These are phyloP conservation scores for Rhopalosiphum maidis DNA, from an alignment of 1,140 invertebrate species.

Conservation along the genomic window DNA sequence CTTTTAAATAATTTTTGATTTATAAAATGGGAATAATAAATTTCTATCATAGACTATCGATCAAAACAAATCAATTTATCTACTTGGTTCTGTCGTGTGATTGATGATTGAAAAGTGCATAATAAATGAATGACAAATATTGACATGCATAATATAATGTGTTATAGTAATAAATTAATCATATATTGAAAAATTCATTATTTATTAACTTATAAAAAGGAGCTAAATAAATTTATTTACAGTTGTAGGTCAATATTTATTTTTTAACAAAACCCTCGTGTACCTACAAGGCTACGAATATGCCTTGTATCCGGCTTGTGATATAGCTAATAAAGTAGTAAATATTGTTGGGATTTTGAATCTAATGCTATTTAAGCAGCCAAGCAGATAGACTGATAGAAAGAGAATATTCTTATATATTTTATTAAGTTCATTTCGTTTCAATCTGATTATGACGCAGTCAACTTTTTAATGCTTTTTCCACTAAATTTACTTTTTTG, in stretches of 20 bases:
- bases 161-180: slow-evolving; percentile 10
- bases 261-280: not conserved
- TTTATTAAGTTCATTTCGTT: not conserved
- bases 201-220: not conserved
- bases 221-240: not conserved
- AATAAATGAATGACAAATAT: slow-evolving; percentile 1
- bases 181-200: not conserved
- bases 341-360: not conserved
- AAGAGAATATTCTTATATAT: not conserved
- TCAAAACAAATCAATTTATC: not conserved
- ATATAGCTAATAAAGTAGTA: not conserved
- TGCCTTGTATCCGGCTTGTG: not conserved
- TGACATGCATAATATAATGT: not conserved
- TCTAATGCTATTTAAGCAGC: not conserved
- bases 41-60: not conserved
- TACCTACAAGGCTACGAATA: too few relatives aligned
- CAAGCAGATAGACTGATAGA: not conserved
- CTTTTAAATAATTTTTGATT: not conserved
- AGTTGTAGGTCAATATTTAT: not conserved
- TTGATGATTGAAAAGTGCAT: slow-evolving; percentile 5
- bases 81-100: not conserved
- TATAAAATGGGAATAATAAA: not conserved
- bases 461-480: too few relatives aligned
- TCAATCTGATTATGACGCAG: too few relatives aligned
- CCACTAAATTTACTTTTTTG: too few relatives aligned